Evolutionary conservation across 2,888 invertebrate species (phyloP), one percentile per base, ranked within the genome.

Genomic region (Lacanobia oleracea): DNA sequence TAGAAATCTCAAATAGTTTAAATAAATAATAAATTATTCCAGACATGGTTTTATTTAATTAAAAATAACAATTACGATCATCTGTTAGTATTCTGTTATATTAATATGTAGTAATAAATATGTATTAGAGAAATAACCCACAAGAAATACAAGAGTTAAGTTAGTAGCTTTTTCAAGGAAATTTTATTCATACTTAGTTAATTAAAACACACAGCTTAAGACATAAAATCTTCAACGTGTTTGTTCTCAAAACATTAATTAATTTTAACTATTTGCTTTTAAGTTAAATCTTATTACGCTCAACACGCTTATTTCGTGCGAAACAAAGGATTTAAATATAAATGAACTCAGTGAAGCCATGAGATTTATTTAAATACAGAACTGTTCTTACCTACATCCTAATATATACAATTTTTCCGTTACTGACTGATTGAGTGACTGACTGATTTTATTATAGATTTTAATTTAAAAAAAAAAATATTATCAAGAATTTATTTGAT

Each of bases 251-350:
- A n/a, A 61, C 43, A 60, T 63, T 73, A 54, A 70, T 67, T 54
- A 53, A 60, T 72, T 60, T 54, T n/a, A 48, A 73, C 40, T 75
- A 69, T 59, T 62, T 75, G 54, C 68, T 68, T 60, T 59, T 51
- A 27, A 51, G 18, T 51, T 50, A 8, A 72, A 66, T 72, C 43
- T 6, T 45, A 37, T 66, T 51, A 45, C 21, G 2, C 18, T 59
- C 23, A 59, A 53, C 37, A 7, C 8, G 66, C 50, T 72, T 57
- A 16, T 72, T 43, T 43, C 18, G 16, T 8, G 12, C 18, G 27
- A 71, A 27, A 27, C 33, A 63, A 63, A 63, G 33, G n/a, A 37
- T 21, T 8, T 59, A 43, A 27, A 2, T 43, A 21, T 59, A 21
- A 43, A 59, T 43, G 40, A 59, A 59, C 21, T 43, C 5, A 6